Percentiles rank a stretch among this genome's conserved stretches.
These are phyloP conservation scores for Torymus tubicola DNA, from an alignment of 2,888 invertebrate species.

Conservation along the genomic window DNA sequence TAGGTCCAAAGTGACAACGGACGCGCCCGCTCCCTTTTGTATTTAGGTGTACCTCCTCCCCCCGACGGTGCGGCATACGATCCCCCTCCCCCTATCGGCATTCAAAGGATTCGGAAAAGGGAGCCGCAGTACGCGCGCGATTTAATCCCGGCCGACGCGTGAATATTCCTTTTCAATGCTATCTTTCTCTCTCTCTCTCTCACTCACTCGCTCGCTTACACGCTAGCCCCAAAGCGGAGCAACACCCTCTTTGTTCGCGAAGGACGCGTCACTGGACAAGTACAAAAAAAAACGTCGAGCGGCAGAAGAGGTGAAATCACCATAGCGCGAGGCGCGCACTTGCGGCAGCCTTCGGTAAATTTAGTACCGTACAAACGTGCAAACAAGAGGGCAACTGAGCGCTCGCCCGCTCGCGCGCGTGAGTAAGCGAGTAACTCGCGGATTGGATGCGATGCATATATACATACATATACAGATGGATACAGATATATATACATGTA, in stretches of 20 bases:
- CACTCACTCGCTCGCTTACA: background rate
- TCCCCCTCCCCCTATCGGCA: background rate
- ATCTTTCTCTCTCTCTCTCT: background rate
- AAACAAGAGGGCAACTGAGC: slow-evolving; percentile 23
- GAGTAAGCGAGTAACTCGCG: slow-evolving; percentile 18
- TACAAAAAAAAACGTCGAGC: slow-evolving; percentile 42
- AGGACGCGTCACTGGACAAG: slow-evolving; percentile 60
- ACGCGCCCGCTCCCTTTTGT: background rate
- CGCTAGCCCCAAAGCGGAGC: slow-evolving; percentile 39
- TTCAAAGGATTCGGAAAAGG: slow-evolving; percentile 37
- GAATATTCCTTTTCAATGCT: slow-evolving; percentile 29
- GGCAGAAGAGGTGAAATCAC: slow-evolving; percentile 39
- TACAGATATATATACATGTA: background rate
- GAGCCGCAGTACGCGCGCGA: background rate
- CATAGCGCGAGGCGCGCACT: slow-evolving; percentile 15
- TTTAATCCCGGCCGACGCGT: slow-evolving; percentile 15
- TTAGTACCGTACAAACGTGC: slow-evolving; percentile 14
- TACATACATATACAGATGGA: too few relatives aligned
- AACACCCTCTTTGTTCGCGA: slow-evolving; percentile 59
- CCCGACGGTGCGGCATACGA: background rate
- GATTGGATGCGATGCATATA: background rate
- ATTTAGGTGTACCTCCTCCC: too few relatives aligned
- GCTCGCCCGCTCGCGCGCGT: background rate
- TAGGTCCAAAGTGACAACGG: slow-evolving; percentile 24
- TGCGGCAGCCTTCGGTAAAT: slow-evolving; percentile 22